Conservation (phyloP, 2,113 vertebrate genomes). For the Eurystomus gularis region DNA sequence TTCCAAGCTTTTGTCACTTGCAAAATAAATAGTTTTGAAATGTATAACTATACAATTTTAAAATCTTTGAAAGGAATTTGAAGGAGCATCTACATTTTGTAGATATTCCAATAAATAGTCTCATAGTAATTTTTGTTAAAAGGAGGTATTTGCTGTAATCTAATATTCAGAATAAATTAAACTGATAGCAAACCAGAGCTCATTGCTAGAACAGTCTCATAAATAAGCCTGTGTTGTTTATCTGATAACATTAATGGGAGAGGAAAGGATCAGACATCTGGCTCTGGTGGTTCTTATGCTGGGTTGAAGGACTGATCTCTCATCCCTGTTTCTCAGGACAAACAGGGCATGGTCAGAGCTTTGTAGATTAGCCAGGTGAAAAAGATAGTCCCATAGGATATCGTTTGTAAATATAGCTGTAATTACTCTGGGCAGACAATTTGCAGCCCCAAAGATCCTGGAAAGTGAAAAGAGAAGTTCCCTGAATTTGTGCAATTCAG, state of each 20-base stretch:
- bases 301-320: background rate
- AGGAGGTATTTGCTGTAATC: background rate
- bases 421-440: background rate
- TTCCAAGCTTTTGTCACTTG: background rate
- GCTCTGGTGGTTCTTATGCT: background rate
- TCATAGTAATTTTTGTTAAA: background rate
- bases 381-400: background rate
- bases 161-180: background rate
- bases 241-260: accelerated
- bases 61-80: background rate
- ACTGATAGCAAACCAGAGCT: background rate
- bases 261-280: background rate
- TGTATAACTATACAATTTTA: background rate
- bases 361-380: background rate
- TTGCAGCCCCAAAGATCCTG: background rate
- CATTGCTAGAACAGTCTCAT: background rate
- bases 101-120: background rate
- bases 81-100: background rate
- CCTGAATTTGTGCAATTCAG: background rate
- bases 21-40: background rate
- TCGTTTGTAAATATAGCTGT: background rate
- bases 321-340: background rate
- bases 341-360: background rate
- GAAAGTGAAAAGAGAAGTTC: background rate
- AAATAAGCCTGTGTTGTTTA: background rate